Conservation (phyloP, 2,888 invertebrate genomes). For the Sphecodes monilicornis region DNA sequence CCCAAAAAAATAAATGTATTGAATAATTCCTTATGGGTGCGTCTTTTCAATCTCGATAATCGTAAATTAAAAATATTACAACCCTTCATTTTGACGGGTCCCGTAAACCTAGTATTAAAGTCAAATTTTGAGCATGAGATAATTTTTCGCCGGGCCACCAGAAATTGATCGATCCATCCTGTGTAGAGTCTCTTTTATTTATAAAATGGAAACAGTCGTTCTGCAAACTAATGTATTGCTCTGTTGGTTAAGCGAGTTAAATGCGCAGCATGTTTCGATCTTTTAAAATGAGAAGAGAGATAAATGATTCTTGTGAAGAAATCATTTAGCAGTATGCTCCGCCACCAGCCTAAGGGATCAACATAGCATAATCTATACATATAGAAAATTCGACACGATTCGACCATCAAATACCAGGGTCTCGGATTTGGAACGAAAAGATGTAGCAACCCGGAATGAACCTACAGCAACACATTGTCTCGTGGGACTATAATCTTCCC, state of each 20-base stretch:
- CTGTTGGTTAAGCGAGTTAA: too few relatives aligned
- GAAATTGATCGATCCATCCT: conserved; percentile 25
- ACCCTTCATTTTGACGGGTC: too few relatives aligned
- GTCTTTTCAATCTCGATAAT: too few relatives aligned
- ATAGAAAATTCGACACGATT: conserved; percentile 21
- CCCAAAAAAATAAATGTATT: too few relatives aligned
- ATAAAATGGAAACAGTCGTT: not conserved
- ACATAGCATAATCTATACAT: conserved; percentile 41
- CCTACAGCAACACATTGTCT: not conserved
- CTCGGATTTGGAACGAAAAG: conserved; percentile 6
- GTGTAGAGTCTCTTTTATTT: not conserved
- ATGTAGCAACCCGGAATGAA: not conserved
- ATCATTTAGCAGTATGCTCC: conserved; percentile 46
- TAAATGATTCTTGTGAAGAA: conserved; percentile 13
- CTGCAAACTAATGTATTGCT: not conserved
- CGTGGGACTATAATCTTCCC: not conserved
- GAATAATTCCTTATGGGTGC: too few relatives aligned
- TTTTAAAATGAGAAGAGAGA: not conserved
- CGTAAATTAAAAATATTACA: too few relatives aligned
- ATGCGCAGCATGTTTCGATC: conserved; percentile 23
- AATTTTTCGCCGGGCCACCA: not conserved
- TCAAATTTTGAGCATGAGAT: not conserved
- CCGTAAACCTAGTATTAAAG: too few relatives aligned
- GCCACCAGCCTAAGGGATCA: conserved; percentile 46
- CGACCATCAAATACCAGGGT: conserved; percentile 38